Conservation (phyloP, 2,888 invertebrate genomes). For the Nomada goodeniana region DNA sequence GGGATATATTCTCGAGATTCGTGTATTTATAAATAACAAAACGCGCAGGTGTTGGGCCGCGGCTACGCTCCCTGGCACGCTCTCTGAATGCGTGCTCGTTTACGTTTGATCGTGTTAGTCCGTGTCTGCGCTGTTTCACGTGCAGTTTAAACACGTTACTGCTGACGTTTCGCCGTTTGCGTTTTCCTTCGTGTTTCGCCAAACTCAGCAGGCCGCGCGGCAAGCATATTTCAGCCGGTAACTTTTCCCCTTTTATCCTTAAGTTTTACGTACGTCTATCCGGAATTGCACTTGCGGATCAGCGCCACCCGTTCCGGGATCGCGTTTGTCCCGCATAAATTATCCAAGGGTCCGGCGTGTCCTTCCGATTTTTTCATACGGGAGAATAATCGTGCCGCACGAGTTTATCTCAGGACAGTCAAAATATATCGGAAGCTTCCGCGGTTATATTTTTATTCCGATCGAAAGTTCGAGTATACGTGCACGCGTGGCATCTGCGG, state of each 20-base stretch:
- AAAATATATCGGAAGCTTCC: not conserved
- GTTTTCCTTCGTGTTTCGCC: constrained; percentile 12
- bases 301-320: not conserved
- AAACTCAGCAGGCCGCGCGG: constrained; percentile 15
- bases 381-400: too few species aligned
- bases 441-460: constrained; percentile 6
- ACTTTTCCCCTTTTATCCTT: not conserved
- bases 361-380: not conserved
- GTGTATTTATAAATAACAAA: constrained; percentile 11
- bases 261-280: not conserved
- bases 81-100: not conserved
- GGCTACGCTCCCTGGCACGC: not conserved
- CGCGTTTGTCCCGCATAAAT: not conserved
- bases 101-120: constrained; percentile 13
- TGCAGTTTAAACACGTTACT: constrained; percentile 26
- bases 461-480: not conserved
- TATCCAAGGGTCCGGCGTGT: too few species aligned
- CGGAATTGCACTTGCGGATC: not conserved
- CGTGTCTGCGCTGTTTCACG: constrained; percentile 3
- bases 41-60: not conserved
- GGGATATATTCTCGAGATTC: constrained; percentile 14
- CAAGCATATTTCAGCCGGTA: constrained; percentile 21
- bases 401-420: too few species aligned
- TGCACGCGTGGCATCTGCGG: not conserved
- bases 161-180: constrained; percentile 22